Base-by-base conservation (phyloP, 2,888 invertebrate genomes). In the Stramonita haemastoma region DNA sequence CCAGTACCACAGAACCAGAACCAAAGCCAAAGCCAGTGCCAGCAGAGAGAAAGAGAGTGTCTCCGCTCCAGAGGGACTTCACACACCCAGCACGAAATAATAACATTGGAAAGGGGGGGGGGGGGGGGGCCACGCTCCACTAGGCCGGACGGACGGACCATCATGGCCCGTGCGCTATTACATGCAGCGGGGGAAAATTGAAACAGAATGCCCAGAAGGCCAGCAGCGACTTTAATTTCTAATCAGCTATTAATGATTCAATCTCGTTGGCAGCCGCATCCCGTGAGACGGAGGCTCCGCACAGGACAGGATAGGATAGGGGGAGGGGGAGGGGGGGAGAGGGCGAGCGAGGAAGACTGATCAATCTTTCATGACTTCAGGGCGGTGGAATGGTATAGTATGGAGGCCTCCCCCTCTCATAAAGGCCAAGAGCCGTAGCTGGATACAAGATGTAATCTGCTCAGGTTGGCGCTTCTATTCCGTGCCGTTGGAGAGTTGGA, bases 171-270 rank as follows among this genome's bases (percentile, higher is more conserved):
- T 26, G 60, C 77, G 87, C 86, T 90, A 91, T 91, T 91, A 90
- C 91, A 88, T 90, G 90, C 70, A 46, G 73, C 73, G 73, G 89
- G 70, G 79, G 89, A 86, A 90, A 88, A 89, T 89, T 73, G 89
- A 89, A 91, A 91, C 86, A 89, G 91, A 91, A 91, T 90, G 88
- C 91, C 91, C 91, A 90, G 90, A 89, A 89, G 92, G 90, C 89
- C 57, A 81, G 79, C 57, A 81, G 79, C 66, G 90, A 85, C 91
- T 90, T 91, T 91, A 90, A 90, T 91, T 91, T 92, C 92, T 92
- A 90, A 92, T 92, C 92, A 92, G 91, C 91, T 91, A 92, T 92
- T 92, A 92, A 92, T 92, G 92, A 92, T 90, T 90, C 89, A 90
- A 83, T 89, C 90, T 89, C 89, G 89, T 66, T 66, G 87, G 87